Evolutionary conservation across 2,888 invertebrate genomes (phyloP).

Genomic region (Mesorhabditis spiculigera): DNA sequence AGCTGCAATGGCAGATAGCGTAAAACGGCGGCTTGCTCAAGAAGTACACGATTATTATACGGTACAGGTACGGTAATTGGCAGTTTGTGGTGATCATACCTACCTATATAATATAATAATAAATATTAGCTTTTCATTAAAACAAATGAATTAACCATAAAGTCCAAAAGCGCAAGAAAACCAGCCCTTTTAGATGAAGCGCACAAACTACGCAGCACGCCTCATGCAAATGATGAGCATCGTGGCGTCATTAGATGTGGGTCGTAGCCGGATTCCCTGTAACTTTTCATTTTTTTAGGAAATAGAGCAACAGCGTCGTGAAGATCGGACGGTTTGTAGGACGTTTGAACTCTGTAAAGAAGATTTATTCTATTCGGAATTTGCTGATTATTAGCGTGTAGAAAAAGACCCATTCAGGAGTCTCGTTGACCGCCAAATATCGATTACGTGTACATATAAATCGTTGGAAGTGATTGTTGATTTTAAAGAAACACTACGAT

Average conservation of each 20-base stretch:
- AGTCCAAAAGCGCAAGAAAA: not conserved
- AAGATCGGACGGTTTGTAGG: constrained; percentile 4
- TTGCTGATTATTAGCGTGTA: not conserved
- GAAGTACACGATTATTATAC: constrained; percentile 4
- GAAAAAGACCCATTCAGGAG: no score
- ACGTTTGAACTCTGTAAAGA: constrained; percentile 2
- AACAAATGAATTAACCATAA: not conserved
- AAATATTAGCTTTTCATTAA: not conserved
- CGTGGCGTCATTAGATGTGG: constrained; percentile 1
- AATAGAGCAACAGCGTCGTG: not conserved
- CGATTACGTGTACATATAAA: no score
- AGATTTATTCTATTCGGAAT: not conserved
- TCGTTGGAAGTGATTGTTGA: no score
- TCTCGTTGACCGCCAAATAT: no score
- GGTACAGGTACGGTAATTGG: not conserved
- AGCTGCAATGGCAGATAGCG: not conserved
- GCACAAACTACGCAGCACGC: not conserved
- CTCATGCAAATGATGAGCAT: constrained; percentile 6
- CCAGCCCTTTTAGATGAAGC: not conserved
- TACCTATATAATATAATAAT: not conserved
- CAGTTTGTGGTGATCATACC: not conserved
- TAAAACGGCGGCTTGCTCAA: not conserved
- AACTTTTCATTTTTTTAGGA: not conserved
- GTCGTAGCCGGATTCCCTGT: not conserved
- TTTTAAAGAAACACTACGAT: not conserved